Base-by-base conservation (phyloP, 2,888 invertebrate species). In the Cerastoderma edule region DNA sequence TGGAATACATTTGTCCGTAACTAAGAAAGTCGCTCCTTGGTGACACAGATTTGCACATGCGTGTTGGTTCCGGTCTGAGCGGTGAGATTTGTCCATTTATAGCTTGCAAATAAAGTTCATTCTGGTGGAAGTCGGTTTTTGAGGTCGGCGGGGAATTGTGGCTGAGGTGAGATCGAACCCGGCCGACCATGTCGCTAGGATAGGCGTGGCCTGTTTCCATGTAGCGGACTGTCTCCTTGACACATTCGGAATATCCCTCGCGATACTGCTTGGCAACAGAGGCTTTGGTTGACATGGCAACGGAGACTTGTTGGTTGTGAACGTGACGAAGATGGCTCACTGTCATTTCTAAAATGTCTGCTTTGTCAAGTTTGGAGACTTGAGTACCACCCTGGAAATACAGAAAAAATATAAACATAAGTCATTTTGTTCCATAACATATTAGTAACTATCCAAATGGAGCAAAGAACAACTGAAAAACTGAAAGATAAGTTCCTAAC, bases 331-430 rank as follows among this genome's bases (percentile, higher is more conserved):
- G 67, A 44, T 82, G 77, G 35, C 79, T 82, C 27, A 82, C 82
- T 2, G 82, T 82, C 74, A 82, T 79, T 50, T 82, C 82, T 10
- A 82, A 53, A 53, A 82, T 82, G 54, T 82, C 82, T 10, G 82
- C 82, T 28, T 82, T 82, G 71, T 82, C 82, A 33, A 82, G 75
- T 57, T 79, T 82, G 13, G 82, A 82, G 22, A 79, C 79, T 46
- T 82, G 82, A 6, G 82, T 82, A 35, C 82, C 82, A 24, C 79
- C 75, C 71, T 74, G 65, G 39, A 75, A 72, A 53, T 28, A 16
- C 60, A 24, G 60, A 73, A 28, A 44, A 66, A 66, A n/a, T n/a
- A n/a, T n/a, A n/a, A n/a, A n/a, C n/a, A n/a, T n/a, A n/a, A n/a
- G n/a, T n/a, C n/a, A n/a, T n/a, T n/a, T n/a, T n/a, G n/a, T n/a